Conservation (phyloP, 2,797 vertebrate genomes). For the Enoplosus armatus region DNA sequence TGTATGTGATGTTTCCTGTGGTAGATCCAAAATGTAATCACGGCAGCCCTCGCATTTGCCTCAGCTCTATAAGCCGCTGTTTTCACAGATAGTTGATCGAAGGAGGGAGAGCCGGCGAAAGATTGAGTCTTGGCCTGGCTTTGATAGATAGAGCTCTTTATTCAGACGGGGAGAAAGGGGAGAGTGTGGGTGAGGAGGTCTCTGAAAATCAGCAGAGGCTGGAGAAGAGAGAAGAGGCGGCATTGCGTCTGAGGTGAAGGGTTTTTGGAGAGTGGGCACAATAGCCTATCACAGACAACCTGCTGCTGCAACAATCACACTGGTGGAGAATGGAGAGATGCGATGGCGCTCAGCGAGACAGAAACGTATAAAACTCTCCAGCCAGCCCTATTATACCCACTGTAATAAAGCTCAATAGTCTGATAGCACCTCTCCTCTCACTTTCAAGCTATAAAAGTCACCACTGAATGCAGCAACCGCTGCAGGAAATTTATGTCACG, state of each 20-base stretch:
- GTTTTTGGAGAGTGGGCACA: constrained; percentile 76
- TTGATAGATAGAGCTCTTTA: constrained; percentile 79
- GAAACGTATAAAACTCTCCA: constrained; percentile 82
- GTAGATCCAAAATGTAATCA: constrained; percentile 70
- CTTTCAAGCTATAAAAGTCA: constrained; percentile 82
- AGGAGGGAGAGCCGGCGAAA: constrained; percentile 61
- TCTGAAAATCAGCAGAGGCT: constrained; percentile 64
- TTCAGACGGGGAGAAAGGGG: constrained; percentile 59
- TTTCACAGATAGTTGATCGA: constrained; percentile 74
- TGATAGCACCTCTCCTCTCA: constrained; percentile 81
- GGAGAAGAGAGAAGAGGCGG: constrained; percentile 65
- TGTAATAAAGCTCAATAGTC: constrained; percentile 84
- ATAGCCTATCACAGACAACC: constrained; percentile 80
- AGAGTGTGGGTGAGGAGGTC: constrained; percentile 14
- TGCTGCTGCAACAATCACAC: constrained; percentile 79
- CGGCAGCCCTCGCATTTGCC: constrained; percentile 52
- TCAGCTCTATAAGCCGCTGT: constrained; percentile 65
- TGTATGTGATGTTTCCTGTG: constrained; percentile 40
- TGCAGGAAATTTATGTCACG: constrained; percentile 79
- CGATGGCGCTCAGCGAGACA: constrained; percentile 72
- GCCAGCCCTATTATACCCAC: constrained; percentile 81
- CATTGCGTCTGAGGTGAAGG: constrained; percentile 73
- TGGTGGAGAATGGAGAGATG: constrained; percentile 73
- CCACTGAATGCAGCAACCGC: constrained; percentile 70
- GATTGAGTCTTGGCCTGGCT: constrained; percentile 70